These are phyloP conservation scores for Trochalopteron elliotii DNA, from an alignment of 2,113 vertebrate genomes.

Conservation along the genomic window DNA sequence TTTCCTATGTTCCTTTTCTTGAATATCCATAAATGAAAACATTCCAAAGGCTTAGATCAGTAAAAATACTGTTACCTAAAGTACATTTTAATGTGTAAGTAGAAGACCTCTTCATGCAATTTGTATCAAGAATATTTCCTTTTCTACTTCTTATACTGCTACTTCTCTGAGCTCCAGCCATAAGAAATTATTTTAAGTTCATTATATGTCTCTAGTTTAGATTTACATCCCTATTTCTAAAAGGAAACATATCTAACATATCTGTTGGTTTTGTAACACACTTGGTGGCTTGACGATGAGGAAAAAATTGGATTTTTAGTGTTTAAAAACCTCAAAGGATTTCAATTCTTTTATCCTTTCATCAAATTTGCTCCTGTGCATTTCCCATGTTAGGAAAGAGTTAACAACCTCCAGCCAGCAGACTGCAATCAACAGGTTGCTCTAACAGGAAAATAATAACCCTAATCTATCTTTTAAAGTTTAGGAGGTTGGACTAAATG, in stretches of 20 bases:
- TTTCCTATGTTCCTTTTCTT: not conserved
- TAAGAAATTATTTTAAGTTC: conserved; percentile 35
- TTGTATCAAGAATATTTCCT: conserved; percentile 27
- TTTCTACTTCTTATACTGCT: not conserved
- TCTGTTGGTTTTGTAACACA: conserved; percentile 36
- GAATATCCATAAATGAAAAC: not conserved
- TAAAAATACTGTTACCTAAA: conserved; percentile 1
- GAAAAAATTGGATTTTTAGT: conserved; percentile 1
- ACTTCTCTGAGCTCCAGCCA: conserved; percentile 23
- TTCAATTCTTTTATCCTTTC: not conserved
- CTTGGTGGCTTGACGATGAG: not conserved
- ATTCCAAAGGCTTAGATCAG: not conserved
- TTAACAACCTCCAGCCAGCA: conserved; percentile 47
- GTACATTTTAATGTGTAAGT: conserved; percentile 19
- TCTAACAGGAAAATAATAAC: conserved; percentile 51
- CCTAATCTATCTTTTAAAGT: conserved; percentile 41
- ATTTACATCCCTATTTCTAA: conserved; percentile 26
- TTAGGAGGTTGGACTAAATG: conserved; percentile 32
- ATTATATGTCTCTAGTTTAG: conserved; percentile 39
- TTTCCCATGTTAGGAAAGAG: conserved; percentile 47
- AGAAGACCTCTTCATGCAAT: not conserved
- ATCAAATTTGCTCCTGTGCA: not conserved
- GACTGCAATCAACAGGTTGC: conserved; percentile 67
- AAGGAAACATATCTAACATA: conserved; percentile 38
- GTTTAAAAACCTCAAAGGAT: conserved; percentile 14